These are phyloP conservation scores for Crioceris asparagi DNA, from an alignment of 2,888 invertebrate genomes.

Conservation along the genomic window DNA sequence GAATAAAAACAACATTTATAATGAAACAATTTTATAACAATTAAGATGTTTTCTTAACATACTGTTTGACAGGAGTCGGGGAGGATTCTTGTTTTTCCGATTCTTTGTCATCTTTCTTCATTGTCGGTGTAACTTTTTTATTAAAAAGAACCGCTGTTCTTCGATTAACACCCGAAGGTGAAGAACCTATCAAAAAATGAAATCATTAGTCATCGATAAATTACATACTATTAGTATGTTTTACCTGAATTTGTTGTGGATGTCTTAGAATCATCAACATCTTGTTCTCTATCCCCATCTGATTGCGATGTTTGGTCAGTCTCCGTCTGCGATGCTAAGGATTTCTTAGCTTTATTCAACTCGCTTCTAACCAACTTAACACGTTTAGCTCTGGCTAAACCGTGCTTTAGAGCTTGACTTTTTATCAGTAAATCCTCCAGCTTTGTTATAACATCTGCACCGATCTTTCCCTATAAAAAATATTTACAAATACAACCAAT, in stretches of 20 bases:
- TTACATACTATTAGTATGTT: not conserved
- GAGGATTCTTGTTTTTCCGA: slow-evolving; percentile 37
- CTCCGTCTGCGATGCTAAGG: slow-evolving; percentile 17
- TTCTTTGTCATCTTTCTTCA: slow-evolving; percentile 37
- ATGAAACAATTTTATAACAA: not conserved
- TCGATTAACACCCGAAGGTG: slow-evolving; percentile 54
- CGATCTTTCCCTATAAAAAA: slow-evolving; percentile 32
- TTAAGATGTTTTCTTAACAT: no score
- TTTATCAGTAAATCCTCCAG: slow-evolving; percentile 52
- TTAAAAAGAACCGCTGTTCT: slow-evolving; percentile 70
- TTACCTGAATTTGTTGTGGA: slow-evolving; percentile 12
- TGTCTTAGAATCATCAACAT: slow-evolving; percentile 16
- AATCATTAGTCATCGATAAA: no score
- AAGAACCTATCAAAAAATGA: no score
- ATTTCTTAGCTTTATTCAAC: slow-evolving; percentile 44
- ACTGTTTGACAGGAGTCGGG: slow-evolving; percentile 28
- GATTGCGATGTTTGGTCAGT: slow-evolving; percentile 31
- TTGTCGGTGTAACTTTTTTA: slow-evolving; percentile 53
- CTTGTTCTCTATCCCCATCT: slow-evolving; percentile 24
- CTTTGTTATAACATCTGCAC: slow-evolving; percentile 37
- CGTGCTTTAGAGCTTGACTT: slow-evolving; percentile 50
- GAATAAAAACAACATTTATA: slow-evolving; percentile 3
- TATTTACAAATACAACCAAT: not conserved
- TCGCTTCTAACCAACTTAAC: slow-evolving; percentile 47
- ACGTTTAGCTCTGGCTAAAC: slow-evolving; percentile 46